Evolutionary conservation across 2,797 vertebrate species (phyloP).

Genomic region (Anguilla marmorata): DNA sequence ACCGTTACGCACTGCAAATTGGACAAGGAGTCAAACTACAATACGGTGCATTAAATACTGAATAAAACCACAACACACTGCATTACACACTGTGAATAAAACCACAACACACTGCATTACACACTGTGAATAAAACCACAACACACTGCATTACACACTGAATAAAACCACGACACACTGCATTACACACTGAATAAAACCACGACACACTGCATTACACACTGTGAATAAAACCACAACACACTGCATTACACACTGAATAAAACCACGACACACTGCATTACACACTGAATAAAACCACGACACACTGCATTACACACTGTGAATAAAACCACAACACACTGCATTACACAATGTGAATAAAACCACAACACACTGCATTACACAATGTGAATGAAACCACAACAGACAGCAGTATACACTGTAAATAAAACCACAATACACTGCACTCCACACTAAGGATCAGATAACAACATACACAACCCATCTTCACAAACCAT

Average conservation of each 20-base stretch:
- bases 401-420: background rate
- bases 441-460: background rate
- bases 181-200: background rate
- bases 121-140: background rate
- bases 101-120: background rate
- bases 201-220: background rate
- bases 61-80: background rate
- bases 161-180: background rate
- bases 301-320: background rate
- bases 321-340: background rate
- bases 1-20: background rate
- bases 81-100: background rate
- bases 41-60: background rate
- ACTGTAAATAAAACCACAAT: background rate
- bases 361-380: background rate
- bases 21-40: background rate
- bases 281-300: background rate
- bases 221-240: background rate
- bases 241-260: background rate
- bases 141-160: background rate
- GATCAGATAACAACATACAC: background rate
- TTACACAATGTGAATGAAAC: background rate
- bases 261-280: background rate
- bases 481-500: background rate
- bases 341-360: background rate